Conservation (phyloP, 2,888 invertebrate species). For the Aradus depressus region DNA sequence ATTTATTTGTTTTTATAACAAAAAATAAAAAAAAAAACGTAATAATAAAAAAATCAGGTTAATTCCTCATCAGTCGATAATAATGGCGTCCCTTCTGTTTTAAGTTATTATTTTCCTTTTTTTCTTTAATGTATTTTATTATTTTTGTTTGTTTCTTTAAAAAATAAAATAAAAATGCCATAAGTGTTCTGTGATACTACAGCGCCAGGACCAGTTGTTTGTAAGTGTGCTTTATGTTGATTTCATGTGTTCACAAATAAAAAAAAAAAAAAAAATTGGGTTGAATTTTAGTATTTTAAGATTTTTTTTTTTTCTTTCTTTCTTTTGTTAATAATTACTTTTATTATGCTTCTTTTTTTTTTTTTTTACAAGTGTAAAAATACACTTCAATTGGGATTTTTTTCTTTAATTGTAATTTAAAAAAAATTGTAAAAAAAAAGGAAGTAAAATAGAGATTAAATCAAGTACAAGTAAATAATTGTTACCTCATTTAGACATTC, state of each 20-base stretch:
- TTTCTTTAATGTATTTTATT: too few species aligned
- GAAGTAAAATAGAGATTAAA: constrained; percentile 16
- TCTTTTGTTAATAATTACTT: too few species aligned
- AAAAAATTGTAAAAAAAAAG: too few species aligned
- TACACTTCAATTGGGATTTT: too few species aligned
- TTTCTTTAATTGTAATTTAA: too few species aligned
- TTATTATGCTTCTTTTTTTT: constrained; percentile 11
- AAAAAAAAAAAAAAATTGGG: constrained; percentile 18
- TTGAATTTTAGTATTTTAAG: constrained; percentile 10
- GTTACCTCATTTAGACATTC: constrained; percentile 29
- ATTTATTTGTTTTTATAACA: constrained; percentile 15
- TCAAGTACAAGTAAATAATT: constrained; percentile 23
- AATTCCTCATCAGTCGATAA: neutral
- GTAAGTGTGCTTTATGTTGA: constrained; percentile 23
- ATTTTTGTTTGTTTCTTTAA: too few species aligned
- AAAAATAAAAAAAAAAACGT: constrained; percentile 5
- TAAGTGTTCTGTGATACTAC: constrained; percentile 30
- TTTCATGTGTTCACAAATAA: constrained; percentile 12
- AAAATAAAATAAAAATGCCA: constrained; percentile 27
- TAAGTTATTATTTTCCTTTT: constrained; percentile 11
- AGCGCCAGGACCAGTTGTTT: constrained; percentile 27
- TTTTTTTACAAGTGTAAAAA: constrained; percentile 8
- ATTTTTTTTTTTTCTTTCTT: constrained; percentile 16
- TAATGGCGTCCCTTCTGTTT: neutral
- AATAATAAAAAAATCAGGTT: neutral